Conservation (phyloP, 2,113 vertebrate species). For the Pangasianodon hypophthalmus region DNA sequence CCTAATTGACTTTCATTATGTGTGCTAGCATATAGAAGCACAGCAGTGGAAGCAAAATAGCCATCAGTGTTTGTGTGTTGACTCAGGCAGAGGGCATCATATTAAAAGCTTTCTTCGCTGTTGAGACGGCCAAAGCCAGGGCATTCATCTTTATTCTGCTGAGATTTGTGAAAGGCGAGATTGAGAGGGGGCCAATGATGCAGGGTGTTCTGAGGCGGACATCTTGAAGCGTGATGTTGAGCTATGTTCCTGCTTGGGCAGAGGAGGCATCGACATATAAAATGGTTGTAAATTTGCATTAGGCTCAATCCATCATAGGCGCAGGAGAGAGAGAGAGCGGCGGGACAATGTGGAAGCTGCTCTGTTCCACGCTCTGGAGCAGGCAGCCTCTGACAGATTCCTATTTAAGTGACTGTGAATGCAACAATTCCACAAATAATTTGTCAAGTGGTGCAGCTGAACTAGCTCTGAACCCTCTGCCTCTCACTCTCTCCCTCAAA, state of each 20-base stretch:
- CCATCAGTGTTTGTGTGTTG: conserved; percentile 16
- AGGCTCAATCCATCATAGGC: conserved; percentile 94
- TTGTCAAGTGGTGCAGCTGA: conserved; percentile 97
- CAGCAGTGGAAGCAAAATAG: conserved; percentile 4
- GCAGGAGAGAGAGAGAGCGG: conserved; percentile 69
- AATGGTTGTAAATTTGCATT: conserved; percentile 99
- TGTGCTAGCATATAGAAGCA: conserved; percentile 16
- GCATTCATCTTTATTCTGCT: conserved; percentile 75
- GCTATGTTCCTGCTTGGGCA: conserved; percentile 88
- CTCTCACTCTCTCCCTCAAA: conserved; percentile 66
- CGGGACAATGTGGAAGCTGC: conserved; percentile 79
- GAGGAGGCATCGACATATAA: conserved; percentile 91
- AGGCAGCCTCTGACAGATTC: conserved; percentile 91
- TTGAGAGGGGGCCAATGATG: conserved; percentile 76
- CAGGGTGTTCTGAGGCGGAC: conserved; percentile 78
- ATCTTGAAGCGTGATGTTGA: conserved; percentile 94
- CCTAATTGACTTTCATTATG: conserved; percentile 13
- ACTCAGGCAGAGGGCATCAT: conserved; percentile 53
- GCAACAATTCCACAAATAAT: conserved; percentile 99
- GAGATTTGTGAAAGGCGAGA: conserved; percentile 73
- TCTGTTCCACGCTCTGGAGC: conserved; percentile 82
- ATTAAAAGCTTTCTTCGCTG: conserved; percentile 55
- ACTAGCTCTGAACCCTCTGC: conserved; percentile 91
- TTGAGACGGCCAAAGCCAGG: conserved; percentile 51
- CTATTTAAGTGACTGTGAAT: conserved; percentile 99